A percentile compares a stretch with the other conserved stretches of the same genome.
Evolutionary conservation across 2,888 invertebrate genomes (phyloP).

Genomic region (Ochropleura plecta): DNA sequence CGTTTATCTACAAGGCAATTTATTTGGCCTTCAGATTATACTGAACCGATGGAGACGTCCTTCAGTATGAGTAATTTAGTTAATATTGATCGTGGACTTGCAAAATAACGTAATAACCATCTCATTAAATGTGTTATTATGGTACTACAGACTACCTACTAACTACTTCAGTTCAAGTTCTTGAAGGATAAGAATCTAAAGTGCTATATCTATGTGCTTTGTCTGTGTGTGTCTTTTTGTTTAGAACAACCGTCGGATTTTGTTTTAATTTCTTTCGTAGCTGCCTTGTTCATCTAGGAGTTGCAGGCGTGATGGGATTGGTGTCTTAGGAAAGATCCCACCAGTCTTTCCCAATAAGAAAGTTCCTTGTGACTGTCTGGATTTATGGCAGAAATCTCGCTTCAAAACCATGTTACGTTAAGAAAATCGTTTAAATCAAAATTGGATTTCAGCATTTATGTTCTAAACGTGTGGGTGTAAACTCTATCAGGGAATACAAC

Average conservation of each 20-base stretch:
- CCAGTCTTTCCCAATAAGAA: not conserved
- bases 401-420: not conserved
- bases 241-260: not conserved
- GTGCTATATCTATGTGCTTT: not conserved
- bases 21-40: slow-evolving; percentile 46
- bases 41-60: slow-evolving; percentile 28
- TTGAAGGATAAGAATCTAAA: not conserved
- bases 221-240: too few species aligned
- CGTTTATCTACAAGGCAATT: slow-evolving; percentile 36
- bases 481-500: not conserved
- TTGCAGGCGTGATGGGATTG: not conserved
- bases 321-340: not conserved
- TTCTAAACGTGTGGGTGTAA: not conserved
- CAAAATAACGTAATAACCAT: slow-evolving; percentile 38
- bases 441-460: too few species aligned
- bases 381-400: not conserved
- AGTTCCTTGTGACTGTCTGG: too few species aligned
- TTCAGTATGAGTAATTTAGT: slow-evolving; percentile 49
- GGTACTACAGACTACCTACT: not conserved
- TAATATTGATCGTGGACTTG: slow-evolving; percentile 42
- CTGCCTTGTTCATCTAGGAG: not conserved
- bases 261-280: not conserved
- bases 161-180: not conserved
- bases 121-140: slow-evolving; percentile 14
- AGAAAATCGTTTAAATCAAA: too few species aligned